Base-by-base conservation (phyloP, 1,140 invertebrate species). In the Zaprionus taronus region DNA sequence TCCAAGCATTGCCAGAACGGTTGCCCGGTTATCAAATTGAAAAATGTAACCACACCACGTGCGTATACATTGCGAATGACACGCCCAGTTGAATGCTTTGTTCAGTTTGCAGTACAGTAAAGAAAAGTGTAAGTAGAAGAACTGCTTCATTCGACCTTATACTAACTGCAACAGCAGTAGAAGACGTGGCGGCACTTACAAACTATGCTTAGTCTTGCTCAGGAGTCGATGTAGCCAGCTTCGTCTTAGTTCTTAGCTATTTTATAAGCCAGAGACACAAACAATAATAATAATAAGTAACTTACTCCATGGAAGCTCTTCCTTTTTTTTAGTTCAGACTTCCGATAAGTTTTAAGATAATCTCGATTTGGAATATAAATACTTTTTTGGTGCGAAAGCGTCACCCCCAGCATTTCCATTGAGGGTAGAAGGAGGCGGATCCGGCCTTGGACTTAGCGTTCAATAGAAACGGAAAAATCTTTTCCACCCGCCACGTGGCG, bases 401-500 rank as follows among this genome's bases (percentile, higher is more conserved):
- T 31, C 49, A 49, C 12, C 22, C n/a, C n/a, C 26, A 28, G 26
- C 15, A 36, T 24, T 26, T 4, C 3, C 17, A 34, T 26, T 9
- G n/a, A 41, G 28, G 47, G 22, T 17, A 74, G 26, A 22, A 74
- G 26, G 26, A 64, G 60, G 17, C n/a, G 44, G 51, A 64, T 60
- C 34, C 57, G 61, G 51, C 31, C 38, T 26, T 26, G 60, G 41
- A 28, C 53, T 28, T 34, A 67, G 26, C 26, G 12, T 41, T 41
- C 12, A 72, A 67, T 47, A 28, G 17, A 57, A 26, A 47, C 49
- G 56, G 60, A 63, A 72, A 58, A 76, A 53, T 26, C 57, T 63
- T 76, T 61, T 60, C 20, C 53, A 58, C 17, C 20, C 31, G 64
- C 67, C 74, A 79, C 60, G 79, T 75, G 81, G 61, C 74, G 36